Base-by-base conservation (phyloP, 1,140 invertebrate species). In the Antheraea pernyi region DNA sequence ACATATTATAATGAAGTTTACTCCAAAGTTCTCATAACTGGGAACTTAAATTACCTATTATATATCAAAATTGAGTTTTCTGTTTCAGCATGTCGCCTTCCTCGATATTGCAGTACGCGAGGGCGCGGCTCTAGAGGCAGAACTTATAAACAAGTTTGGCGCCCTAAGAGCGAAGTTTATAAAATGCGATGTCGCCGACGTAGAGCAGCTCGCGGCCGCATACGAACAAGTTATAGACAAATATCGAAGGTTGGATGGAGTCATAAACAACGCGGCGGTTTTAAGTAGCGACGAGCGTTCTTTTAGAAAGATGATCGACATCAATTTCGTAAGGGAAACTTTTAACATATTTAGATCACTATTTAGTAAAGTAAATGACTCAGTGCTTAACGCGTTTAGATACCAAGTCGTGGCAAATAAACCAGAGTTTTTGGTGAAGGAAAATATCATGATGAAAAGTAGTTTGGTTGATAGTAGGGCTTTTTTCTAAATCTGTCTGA, bases 261-360 rank as follows among this genome's bases (percentile, higher is more conserved):
- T 95, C 53, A 91, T 96, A 66, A 96, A 96, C 82, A 95, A 95
- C 78, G 95, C 95, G 5, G 95, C 94, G 8, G 82, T 93, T 48
- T 46, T 92, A 9, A 79, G 82, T 37, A 79, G 81, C 11, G 72
- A 82, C 11, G 81, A 84, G 16, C 67, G 46, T 7, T 64, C 68
- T 16, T 86, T 81, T 68, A 88, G 85, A 71, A 83, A 70, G 61
- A 91, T 90, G 77, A 76, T 92, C 37, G 84, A 88, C 73, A 74
- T 91, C 64, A 93, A 92, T 81, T 88, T 92, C 67, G 91, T 92
- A 79, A 92, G 91, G 84, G 19, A 11, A 64, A n/a, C 36, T n/a
- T 64, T 18, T n/a, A 18, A 42, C 9, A 18, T 18, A 10, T 18
- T 48, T 42, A 46, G 3, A 65, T 46, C 18, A 19, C 4, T 5